Evolutionary conservation across 2,888 invertebrate genomes (phyloP), one percentile per base, ranked within the genome.

Genomic region (Cephus runcator): DNA sequence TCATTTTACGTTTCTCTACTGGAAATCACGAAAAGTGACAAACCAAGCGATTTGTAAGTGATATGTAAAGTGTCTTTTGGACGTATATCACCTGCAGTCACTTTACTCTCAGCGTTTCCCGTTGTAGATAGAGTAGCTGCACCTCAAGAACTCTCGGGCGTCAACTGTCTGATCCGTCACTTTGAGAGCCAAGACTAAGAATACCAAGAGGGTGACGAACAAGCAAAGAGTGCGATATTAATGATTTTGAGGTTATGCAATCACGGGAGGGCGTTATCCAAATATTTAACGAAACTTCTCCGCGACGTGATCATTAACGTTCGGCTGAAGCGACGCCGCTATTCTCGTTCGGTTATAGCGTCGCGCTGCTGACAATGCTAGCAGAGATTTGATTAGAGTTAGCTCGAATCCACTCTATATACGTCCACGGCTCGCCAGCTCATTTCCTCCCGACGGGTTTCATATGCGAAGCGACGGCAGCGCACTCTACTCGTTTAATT

Each of bases 321-420:
- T 56, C 15, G 56, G 9, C 2, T 56, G 23, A 56, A 56, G 23
- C 9, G 6, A 56, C 9, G 56, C 56, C 56, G 56, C 56, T 56
- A 56, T 56, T 56, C 56, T 23, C 56, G 56, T 56, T 23, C 56
- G 9, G 56, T 56, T 56, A 56, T 23, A 9, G 56, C 23, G 23
- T 56, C 56, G 34, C 71, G 71, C 12, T 31, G 33, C 33, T 34
- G 71, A 71, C 71, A 34, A 71, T 31, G 9, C 71, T 34, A 15
- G 33, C 34, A 40, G 71, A 77, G 76, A 83, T 85, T 85, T 84
- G 81, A 86, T 84, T 83, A 81, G 81, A 79, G 79, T 73, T 31
- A 71, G 34, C 71, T 12, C 71, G 71, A 56, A 56, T 56, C 9
- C 71, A 71, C 71, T 12, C 31, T 71, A 23, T 31, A 71, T 31